Evolutionary conservation across 2,113 vertebrate genomes (phyloP), one percentile per base, ranked within the genome.

Genomic region (Mobula birostris): DNA sequence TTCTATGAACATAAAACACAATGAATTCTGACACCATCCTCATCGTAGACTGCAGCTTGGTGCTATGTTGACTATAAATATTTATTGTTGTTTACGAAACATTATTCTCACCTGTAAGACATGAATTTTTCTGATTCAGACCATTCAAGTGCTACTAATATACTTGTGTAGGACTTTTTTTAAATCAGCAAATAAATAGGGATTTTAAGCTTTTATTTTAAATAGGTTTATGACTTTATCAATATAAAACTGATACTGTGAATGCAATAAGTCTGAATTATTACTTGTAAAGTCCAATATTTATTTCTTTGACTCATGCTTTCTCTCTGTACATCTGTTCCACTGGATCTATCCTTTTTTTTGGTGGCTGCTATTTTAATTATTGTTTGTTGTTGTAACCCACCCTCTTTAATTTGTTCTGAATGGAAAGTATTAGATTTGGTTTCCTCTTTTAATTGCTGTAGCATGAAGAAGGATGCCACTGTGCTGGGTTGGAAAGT

Each of bases 351-450:
- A 11, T 48, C 27, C 2, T 68, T 90, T 90, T 66, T 19, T n/a
- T 48, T 70, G 90, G 1, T 93, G 58, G 61, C 63, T 90, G 85
- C 6, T 90, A 19, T 85, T 88, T n/a, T n/a, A 15, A 63, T 88
- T 17, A 12, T 40, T 40, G 27, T 74, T 76, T 72, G 32, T 72
- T 76, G 24, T 5, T 56, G 19, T 76, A 29, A 74, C 21, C 36
- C 91, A 74, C 40, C 24, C 36, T 19, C 40, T 74, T 48, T 56
- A 93, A 93, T 93, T 93, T 74, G 36, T 76, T 93, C 70, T 76
- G 40, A 93, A 56, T 56, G 27, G 36, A 36, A 24, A 21, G 66
- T 92, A 66, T 40, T 72, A 32, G 63, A 40, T 19, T 72, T 72
- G 7, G 40, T 70, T n/a, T 91, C 29, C 36, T 68, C 24, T 68